Base-by-base conservation (phyloP, 2,113 vertebrate genomes). In the Oncorhynchus gorbuscha region DNA sequence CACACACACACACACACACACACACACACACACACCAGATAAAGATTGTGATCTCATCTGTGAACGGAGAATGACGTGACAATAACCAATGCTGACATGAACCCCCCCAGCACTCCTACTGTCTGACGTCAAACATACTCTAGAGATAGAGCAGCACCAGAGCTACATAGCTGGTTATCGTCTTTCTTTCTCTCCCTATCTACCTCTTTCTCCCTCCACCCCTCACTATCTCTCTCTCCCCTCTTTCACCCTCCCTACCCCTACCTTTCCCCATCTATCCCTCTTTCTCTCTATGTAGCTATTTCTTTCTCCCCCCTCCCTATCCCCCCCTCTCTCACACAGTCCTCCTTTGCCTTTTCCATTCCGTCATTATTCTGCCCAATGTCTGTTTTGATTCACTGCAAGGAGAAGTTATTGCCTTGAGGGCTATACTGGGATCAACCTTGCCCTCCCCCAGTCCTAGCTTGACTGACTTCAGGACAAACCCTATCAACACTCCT, bases 71-170 rank as follows among this genome's bases (percentile, higher is more conserved):
- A 78, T 67, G 22, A 67, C 35, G 68, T 79, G 79, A 85, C 76
- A 71, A 5, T 81, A 81, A 85, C 59, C 48, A 28, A 77, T 28
- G 72, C 72, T 76, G 79, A 84, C 86, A 86, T 26, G 72, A 26
- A 59, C 71, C 73, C 39, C 39, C 0, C n/a, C 13, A 79, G 73
- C 78, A 70, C 49, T 84, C 69, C 45, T 13, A 39, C 66, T 67
- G 58, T 26, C 39, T 79, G 78, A 80, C 1, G 11, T 82, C 68
- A 85, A 51, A 82, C 81, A 72, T 71, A 71, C 73, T 84, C 39
- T 13, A 71, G 30, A 69, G 30, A 69, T 35, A 20, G 16, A 61
- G 14, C 9, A 6, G 28, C 72, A 39, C 28, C 77, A 72, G 16
- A 67, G 74, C 68, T 66, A 80, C 62, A 48, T 64, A 78, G 35